These are phyloP conservation scores for Aplocera efformata DNA, from an alignment of 2,888 invertebrate genomes.

Conservation along the genomic window DNA sequence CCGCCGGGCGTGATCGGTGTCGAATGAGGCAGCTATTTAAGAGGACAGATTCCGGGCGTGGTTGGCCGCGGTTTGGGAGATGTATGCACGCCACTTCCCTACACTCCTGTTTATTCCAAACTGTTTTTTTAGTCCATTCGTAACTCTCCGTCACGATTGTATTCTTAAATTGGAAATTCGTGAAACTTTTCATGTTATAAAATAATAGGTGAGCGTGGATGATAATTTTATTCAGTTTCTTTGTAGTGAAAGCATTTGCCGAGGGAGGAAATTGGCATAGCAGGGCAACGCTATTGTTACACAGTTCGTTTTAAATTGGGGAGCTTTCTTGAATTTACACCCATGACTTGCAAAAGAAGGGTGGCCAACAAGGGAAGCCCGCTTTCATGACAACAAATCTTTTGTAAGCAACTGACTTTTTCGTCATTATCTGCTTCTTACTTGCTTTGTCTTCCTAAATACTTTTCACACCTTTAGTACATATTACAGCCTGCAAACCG, in stretches of 20 bases:
- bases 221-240: constrained; percentile 73
- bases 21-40: constrained; percentile 57
- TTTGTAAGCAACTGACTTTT: constrained; percentile 24
- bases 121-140: constrained; percentile 32
- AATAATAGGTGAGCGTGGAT: constrained; percentile 53
- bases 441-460: constrained; percentile 6
- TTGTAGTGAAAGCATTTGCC: constrained; percentile 60
- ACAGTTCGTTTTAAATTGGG: constrained; percentile 77
- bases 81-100: constrained; percentile 49
- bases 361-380: constrained; percentile 47
- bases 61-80: constrained; percentile 44
- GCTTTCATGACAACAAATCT: constrained; percentile 28
- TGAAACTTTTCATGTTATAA: constrained; percentile 51
- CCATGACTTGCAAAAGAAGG: constrained; percentile 72
- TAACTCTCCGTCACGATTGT: constrained; percentile 31
- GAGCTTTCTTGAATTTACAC: constrained; percentile 79
- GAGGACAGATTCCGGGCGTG: constrained; percentile 65
- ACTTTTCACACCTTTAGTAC: constrained; percentile 7
- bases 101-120: constrained; percentile 43
- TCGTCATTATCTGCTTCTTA: constrained; percentile 7
- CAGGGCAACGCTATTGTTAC: constrained; percentile 72
- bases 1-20: constrained; percentile 60
- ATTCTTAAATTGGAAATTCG: constrained; percentile 38
- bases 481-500: background rate
- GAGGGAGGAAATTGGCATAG: constrained; percentile 76